These are phyloP conservation scores for Drosophila neotestacea DNA, from an alignment of 2,888 invertebrate genomes.

Conservation along the genomic window DNA sequence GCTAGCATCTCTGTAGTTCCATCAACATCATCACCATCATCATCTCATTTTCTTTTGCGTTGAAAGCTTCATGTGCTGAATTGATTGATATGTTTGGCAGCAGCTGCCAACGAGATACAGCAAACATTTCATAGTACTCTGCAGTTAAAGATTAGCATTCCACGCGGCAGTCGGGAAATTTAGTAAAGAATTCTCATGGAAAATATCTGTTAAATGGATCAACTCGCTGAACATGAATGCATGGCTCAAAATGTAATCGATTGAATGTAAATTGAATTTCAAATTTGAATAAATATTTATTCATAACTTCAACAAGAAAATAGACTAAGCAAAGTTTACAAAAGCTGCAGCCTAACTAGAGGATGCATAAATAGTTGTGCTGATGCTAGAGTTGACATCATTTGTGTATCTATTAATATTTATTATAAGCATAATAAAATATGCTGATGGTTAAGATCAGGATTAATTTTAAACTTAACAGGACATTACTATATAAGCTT, in stretches of 20 bases:
- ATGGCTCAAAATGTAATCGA: conserved; percentile 3
- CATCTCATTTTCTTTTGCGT: conserved; percentile 45
- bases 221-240: conserved; percentile 2
- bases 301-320: neutral
- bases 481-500: too few relatives aligned
- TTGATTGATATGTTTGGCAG: conserved; percentile 71
- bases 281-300: conserved; percentile 1
- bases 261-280: conserved; percentile 6
- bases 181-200: neutral
- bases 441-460: too few relatives aligned
- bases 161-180: conserved; percentile 3
- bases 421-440: too few relatives aligned
- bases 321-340: neutral
- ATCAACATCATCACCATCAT: conserved; percentile 11
- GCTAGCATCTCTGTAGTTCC: conserved; percentile 25
- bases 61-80: conserved; percentile 47
- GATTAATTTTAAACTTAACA: too few relatives aligned
- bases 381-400: neutral
- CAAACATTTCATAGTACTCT: conserved; percentile 34
- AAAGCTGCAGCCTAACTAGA: neutral
- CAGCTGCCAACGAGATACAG: conserved; percentile 62
- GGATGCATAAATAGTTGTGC: neutral
- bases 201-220: conserved; percentile 14
- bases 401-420: too few relatives aligned
- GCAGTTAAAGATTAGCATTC: conserved; percentile 19